A percentile compares a stretch with the other conserved stretches of the same genome.
Evolutionary conservation across 2,888 invertebrate genomes (phyloP).

Genomic region (Willowsia nigromaculata): DNA sequence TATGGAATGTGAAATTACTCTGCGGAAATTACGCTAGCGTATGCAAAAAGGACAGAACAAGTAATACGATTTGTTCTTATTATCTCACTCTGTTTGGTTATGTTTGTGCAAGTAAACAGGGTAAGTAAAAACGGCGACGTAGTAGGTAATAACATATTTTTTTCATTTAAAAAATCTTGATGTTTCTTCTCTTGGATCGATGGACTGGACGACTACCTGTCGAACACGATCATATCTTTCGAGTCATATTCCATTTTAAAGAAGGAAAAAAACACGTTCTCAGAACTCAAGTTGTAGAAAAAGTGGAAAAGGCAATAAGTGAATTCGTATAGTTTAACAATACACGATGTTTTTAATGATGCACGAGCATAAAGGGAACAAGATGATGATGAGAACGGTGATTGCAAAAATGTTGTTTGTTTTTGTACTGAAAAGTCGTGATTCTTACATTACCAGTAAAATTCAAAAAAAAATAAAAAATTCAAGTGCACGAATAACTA

Average conservation of each 20-base stretch:
- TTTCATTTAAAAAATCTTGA: background rate
- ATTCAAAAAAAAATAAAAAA: background rate
- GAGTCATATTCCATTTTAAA: background rate
- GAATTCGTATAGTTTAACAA: constrained; percentile 6
- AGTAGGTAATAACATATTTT: constrained; percentile 5
- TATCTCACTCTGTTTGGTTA: constrained; percentile 32
- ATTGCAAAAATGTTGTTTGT: constrained; percentile 58
- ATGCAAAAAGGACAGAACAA: constrained; percentile 1
- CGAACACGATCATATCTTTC: constrained; percentile 54
- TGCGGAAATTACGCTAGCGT: constrained; percentile 1
- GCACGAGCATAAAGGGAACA: background rate
- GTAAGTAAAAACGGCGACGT: constrained; percentile 1
- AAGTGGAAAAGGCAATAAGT: constrained; percentile 17
- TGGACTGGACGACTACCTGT: constrained; percentile 51
- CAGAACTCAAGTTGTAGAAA: constrained; percentile 12
- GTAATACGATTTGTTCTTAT: constrained; percentile 45
- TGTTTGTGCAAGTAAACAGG: constrained; percentile 7
- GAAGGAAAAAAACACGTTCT: constrained; percentile 51
- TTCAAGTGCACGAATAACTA: background rate
- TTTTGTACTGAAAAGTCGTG: constrained; percentile 56
- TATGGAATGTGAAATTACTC: background rate
- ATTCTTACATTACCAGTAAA: constrained; percentile 57
- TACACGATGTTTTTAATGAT: constrained; percentile 17
- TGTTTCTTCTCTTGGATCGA: background rate
- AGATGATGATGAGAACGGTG: constrained; percentile 12